Evolutionary conservation across 1,140 invertebrate genomes (phyloP).

Genomic region (Cardiocondyla obscurior): DNA sequence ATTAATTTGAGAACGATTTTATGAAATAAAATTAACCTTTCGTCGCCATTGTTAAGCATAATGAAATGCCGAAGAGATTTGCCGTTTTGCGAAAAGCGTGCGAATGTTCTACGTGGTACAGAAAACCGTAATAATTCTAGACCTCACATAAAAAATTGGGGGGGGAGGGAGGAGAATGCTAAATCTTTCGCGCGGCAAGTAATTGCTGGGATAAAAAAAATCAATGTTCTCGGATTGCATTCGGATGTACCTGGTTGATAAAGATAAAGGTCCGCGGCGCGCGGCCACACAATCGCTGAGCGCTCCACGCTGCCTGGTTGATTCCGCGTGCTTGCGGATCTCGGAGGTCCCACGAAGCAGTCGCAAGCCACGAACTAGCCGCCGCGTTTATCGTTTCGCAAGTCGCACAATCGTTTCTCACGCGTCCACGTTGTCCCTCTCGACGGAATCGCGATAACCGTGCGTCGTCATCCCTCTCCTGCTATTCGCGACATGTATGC

Average conservation of each 20-base stretch:
- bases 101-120: too few species aligned
- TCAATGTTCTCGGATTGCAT: background rate
- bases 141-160: too few species aligned
- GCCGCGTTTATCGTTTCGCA: conserved; percentile 3
- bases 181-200: background rate
- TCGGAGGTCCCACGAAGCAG: conserved; percentile 63
- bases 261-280: conserved; percentile 80
- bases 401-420: conserved; percentile 16
- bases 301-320: conserved; percentile 82
- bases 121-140: background rate
- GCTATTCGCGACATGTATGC: conserved; percentile 59
- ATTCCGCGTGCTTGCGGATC: conserved; percentile 80
- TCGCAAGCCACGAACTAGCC: conserved; percentile 51
- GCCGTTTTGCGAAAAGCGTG: too few species aligned
- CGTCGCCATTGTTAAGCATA: too few species aligned
- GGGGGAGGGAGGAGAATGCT: background rate
- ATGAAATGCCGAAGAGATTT: too few species aligned
- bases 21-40: too few species aligned
- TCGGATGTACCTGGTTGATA: conserved; percentile 82
- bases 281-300: conserved; percentile 82
- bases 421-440: conserved; percentile 56
- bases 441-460: conserved; percentile 48
- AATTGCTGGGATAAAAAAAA: background rate
- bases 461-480: conserved; percentile 69
- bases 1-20: background rate